These are phyloP conservation scores for Peromyscus polionotus DNA, from an alignment of 2,113 vertebrate species.

Conservation along the genomic window DNA sequence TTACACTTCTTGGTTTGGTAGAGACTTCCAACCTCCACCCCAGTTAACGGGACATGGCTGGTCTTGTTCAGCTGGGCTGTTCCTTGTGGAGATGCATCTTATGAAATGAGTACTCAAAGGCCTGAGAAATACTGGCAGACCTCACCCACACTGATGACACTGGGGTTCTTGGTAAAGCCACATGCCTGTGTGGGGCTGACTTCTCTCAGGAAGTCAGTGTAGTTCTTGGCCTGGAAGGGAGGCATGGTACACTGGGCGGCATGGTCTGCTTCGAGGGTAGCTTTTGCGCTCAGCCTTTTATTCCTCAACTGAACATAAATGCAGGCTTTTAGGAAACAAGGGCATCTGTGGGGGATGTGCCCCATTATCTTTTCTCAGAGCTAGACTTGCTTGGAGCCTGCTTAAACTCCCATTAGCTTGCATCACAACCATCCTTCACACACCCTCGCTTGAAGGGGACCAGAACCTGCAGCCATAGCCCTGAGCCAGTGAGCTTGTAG, in stretches of 20 bases:
- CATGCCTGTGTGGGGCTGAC: constrained; percentile 98
- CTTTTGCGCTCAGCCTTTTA: constrained; percentile 90
- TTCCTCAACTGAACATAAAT: not conserved
- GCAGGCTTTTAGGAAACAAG: not conserved
- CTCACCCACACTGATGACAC: constrained; percentile 95
- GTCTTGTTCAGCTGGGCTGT: constrained; percentile 98
- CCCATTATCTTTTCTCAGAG: not conserved
- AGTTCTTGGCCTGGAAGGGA: constrained; percentile 96
- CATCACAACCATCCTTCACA: not conserved
- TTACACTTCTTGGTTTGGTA: constrained; percentile 98
- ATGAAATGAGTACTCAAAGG: constrained; percentile 95
- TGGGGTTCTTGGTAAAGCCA: constrained; percentile 97
- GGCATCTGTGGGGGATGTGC: not conserved
- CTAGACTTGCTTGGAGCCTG: not conserved
- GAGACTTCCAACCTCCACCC: constrained; percentile 95
- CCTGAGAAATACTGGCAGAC: constrained; percentile 92
- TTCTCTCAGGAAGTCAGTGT: constrained; percentile 96
- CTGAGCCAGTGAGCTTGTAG: not conserved
- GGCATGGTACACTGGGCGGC: constrained; percentile 97
- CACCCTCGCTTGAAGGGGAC: not conserved
- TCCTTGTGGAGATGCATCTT: constrained; percentile 95
- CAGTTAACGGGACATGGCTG: constrained; percentile 97
- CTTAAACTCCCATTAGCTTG: not conserved
- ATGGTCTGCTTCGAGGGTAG: constrained; percentile 96
- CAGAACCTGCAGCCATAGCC: not conserved